phyloP scores from a whole-genome alignment of 2,888 invertebrate genomes.

The Idaea straminata region DNA sequence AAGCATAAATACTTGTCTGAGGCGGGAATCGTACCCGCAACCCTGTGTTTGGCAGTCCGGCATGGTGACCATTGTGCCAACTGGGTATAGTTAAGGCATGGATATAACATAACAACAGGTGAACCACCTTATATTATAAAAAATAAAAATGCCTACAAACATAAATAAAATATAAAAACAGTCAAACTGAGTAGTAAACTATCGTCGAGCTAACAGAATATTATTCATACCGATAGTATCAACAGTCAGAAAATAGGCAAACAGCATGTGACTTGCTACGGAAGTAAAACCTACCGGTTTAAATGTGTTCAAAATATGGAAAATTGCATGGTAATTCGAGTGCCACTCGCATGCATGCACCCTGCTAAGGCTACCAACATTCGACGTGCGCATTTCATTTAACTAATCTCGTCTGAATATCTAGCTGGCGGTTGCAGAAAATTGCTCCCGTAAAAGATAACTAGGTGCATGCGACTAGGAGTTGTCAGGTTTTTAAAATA shows the following conservation, averaged over 20 bases:
- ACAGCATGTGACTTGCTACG: conserved; percentile 13
- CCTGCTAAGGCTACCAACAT: conserved; percentile 26
- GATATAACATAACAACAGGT: not conserved
- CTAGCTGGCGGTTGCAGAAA: conserved; percentile 44
- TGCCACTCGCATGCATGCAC: conserved; percentile 49
- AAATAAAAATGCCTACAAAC: not conserved
- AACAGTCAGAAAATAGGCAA: conserved; percentile 2
- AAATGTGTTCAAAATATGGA: conserved; percentile 60
- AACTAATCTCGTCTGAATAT: conserved; percentile 53
- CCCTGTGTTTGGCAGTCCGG: too few species aligned
- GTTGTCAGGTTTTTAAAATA: not conserved
- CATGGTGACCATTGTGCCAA: too few species aligned
- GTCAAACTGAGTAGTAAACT: not conserved
- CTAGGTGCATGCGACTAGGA: conserved; percentile 15
- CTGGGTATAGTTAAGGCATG: not conserved
- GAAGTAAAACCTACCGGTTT: conserved; percentile 34
- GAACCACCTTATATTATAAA: not conserved
- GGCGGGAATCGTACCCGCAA: too few species aligned
- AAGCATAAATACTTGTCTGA: too few species aligned
- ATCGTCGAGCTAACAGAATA: not conserved
- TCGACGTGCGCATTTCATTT: conserved; percentile 47
- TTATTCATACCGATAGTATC: conserved; percentile 2
- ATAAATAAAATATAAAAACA: not conserved
- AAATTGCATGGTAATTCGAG: conserved; percentile 66
- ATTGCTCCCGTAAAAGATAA: conserved; percentile 38